These are phyloP conservation scores for Gopherus evgoodei DNA, from an alignment of 2,113 vertebrate species.

Conservation along the genomic window DNA sequence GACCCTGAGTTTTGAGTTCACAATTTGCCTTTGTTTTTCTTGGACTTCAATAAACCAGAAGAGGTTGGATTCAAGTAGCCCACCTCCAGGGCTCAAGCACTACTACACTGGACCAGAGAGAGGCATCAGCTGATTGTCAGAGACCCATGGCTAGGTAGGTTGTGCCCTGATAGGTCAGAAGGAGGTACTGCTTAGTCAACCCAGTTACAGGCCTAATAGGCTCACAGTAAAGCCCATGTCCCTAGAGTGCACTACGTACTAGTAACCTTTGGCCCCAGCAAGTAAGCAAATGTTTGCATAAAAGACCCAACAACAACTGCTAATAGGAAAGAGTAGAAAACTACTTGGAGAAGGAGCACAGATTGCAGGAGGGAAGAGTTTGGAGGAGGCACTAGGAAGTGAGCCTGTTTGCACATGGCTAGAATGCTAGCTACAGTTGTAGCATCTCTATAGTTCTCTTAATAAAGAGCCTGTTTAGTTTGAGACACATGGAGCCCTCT, in stretches of 20 bases:
- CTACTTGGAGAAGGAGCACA: background rate
- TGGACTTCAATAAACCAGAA: too few species aligned
- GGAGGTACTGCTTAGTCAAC: background rate
- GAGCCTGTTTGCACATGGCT: background rate
- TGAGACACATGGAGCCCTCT: background rate
- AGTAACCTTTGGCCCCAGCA: background rate
- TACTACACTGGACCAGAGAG: background rate
- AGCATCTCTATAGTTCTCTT: background rate
- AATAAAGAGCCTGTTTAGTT: background rate
- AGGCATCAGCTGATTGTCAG: background rate
- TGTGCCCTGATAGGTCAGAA: background rate
- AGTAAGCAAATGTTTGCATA: background rate
- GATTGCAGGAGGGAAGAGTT: background rate
- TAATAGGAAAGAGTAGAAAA: background rate
- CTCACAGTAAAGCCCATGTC: background rate
- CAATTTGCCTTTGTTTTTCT: background rate
- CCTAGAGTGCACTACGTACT: background rate
- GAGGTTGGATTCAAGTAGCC: too few species aligned
- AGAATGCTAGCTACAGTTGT: background rate
- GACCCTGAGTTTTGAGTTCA: background rate
- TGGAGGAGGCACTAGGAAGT: background rate
- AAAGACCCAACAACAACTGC: background rate
- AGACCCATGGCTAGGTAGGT: background rate
- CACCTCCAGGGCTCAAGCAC: too few species aligned
- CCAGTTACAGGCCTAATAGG: background rate